Evolutionary conservation across 2,113 vertebrate species (phyloP).

Genomic region (Trichomycterus rosablanca): DNA sequence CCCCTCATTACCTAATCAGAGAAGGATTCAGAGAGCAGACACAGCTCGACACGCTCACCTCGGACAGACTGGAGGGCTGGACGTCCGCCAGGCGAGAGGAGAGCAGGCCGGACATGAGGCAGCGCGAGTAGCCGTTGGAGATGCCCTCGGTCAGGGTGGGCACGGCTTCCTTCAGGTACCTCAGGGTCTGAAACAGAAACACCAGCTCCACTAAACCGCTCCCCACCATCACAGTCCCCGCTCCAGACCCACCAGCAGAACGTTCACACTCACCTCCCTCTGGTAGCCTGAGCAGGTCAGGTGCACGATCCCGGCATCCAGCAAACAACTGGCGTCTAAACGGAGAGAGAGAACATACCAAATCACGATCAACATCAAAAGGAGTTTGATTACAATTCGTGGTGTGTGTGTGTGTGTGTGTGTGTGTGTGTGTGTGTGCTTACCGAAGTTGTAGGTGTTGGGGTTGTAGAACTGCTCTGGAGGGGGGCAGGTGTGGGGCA

Average conservation of each 20-base stretch:
- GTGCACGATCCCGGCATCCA: constrained; percentile 84
- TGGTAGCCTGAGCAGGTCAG: constrained; percentile 89
- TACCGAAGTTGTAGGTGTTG: constrained; percentile 90
- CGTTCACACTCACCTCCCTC: constrained; percentile 76
- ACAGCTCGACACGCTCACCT: too few species aligned
- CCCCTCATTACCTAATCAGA: too few species aligned
- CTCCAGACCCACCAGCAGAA: not conserved
- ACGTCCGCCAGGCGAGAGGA: constrained; percentile 79
- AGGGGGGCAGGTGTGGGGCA: constrained; percentile 80
- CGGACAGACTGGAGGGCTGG: constrained; percentile 80
- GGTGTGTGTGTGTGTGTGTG: too few species aligned
- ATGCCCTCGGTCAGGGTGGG: constrained; percentile 81
- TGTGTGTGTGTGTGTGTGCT: constrained; percentile 52
- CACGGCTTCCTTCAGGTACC: constrained; percentile 84
- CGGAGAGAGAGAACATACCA: not conserved
- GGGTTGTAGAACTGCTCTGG: constrained; percentile 92
- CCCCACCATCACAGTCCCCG: not conserved
- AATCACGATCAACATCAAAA: too few species aligned
- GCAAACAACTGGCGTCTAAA: constrained; percentile 84
- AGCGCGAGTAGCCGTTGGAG: constrained; percentile 80
- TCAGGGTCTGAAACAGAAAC: constrained; percentile 74
- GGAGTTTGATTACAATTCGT: too few species aligned
- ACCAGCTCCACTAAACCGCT: not conserved
- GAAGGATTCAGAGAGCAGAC: too few species aligned
- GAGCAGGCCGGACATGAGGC: constrained; percentile 87